phyloP scores from a whole-genome alignment of 2,888 invertebrate genomes.

The Tetragonula carbonaria region DNA sequence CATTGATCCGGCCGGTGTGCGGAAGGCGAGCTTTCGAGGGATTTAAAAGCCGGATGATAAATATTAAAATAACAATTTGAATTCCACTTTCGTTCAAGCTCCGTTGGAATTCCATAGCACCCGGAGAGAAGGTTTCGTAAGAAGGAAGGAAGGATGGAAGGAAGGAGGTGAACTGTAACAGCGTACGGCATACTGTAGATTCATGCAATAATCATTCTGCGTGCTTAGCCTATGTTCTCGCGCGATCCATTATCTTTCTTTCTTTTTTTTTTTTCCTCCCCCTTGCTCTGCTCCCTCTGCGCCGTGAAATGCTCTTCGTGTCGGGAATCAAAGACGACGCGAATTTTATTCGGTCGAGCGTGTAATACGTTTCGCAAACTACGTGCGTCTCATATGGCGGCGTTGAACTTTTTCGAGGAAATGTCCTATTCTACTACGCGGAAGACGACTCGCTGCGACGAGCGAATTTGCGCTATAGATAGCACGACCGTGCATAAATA shows the following conservation, averaged over 20 bases:
- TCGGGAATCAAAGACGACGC: not conserved
- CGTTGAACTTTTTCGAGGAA: not conserved
- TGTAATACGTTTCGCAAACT: not conserved
- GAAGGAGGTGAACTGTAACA: constrained; percentile 35
- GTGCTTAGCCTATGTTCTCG: constrained; percentile 64
- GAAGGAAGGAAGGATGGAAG: constrained; percentile 23
- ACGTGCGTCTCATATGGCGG: not conserved
- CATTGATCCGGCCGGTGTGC: constrained; percentile 37
- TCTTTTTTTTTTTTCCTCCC: not conserved
- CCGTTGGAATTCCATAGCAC: constrained; percentile 51
- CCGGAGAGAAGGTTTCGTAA: constrained; percentile 18
- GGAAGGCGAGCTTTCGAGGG: constrained; percentile 56
- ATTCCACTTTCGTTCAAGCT: constrained; percentile 74
- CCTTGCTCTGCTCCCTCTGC: not conserved
- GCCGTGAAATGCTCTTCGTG: not conserved
- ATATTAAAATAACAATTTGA: constrained; percentile 80
- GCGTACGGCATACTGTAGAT: constrained; percentile 59
- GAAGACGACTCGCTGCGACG: not conserved
- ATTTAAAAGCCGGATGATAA: constrained; percentile 74
- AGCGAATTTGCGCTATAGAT: constrained; percentile 1
- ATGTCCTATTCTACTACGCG: no score
- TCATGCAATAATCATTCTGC: constrained; percentile 74
- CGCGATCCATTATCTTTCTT: constrained; percentile 48
- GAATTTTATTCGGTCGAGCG: not conserved
- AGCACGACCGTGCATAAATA: constrained; percentile 43